phyloP scores from a whole-genome alignment of 2,113 vertebrate genomes.

The Egretta garzetta region DNA sequence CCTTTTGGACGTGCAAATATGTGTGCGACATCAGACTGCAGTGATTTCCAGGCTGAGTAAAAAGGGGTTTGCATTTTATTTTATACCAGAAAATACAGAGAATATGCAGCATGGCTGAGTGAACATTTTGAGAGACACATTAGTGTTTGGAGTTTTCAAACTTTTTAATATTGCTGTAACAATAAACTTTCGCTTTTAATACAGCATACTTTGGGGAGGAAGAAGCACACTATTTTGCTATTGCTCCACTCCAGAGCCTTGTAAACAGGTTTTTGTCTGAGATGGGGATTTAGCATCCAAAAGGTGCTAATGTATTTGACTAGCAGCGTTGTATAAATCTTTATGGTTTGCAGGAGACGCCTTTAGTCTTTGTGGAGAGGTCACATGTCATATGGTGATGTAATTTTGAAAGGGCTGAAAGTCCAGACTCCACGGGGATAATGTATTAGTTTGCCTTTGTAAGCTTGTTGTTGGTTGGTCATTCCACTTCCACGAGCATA shows the following conservation, averaged over 20 bases:
- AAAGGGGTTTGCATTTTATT: neutral
- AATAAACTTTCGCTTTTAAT: neutral
- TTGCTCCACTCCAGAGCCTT: neutral
- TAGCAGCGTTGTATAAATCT: neutral
- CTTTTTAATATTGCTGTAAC: neutral
- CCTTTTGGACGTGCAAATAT: neutral
- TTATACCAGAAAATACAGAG: neutral
- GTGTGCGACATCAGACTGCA: neutral
- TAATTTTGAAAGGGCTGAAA: constrained; percentile 10
- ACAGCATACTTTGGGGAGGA: neutral
- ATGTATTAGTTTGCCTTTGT: neutral
- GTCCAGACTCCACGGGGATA: neutral
- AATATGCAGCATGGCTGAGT: neutral
- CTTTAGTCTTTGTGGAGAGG: constrained; percentile 6
- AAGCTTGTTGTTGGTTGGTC: neutral
- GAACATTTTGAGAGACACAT: neutral
- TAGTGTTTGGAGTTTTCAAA: neutral
- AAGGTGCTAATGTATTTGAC: neutral
- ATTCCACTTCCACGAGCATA: neutral
- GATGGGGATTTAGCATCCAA: neutral
- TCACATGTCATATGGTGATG: constrained; percentile 2
- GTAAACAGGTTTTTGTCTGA: neutral
- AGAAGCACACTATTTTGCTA: neutral
- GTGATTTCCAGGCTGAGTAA: rapidly evolving
- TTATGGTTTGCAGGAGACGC: neutral